phyloP scores from a whole-genome alignment of 2,797 vertebrate species.

The Diceros bicornis region DNA sequence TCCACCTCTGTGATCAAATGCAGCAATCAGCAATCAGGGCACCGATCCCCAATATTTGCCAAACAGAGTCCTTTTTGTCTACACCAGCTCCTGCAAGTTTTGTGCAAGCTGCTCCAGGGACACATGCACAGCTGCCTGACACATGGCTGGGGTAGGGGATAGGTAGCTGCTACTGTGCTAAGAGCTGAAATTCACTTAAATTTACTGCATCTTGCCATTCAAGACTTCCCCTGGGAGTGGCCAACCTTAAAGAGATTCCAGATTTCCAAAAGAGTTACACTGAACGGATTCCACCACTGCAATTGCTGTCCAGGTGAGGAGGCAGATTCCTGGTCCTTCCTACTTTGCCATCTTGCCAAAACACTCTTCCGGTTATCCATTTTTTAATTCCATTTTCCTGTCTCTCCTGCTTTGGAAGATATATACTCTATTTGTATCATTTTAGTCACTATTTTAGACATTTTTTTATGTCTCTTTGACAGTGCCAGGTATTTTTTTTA shows the following conservation, averaged over 20 bases:
- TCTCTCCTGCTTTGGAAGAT: neutral
- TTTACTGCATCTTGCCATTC: neutral
- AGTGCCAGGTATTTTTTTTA: too few relatives aligned
- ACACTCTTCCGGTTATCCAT: too few relatives aligned
- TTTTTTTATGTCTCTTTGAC: too few relatives aligned
- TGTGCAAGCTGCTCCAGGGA: neutral
- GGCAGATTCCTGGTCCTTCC: neutral
- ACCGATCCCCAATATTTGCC: too few relatives aligned
- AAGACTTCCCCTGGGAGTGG: too few relatives aligned
- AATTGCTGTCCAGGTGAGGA: neutral
- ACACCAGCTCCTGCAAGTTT: neutral
- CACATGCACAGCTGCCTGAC: neutral
- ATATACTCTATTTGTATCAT: neutral
- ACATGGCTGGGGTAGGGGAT: neutral
- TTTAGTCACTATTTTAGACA: neutral
- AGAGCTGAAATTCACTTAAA: neutral
- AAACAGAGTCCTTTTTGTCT: too few relatives aligned
- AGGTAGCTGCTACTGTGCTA: neutral
- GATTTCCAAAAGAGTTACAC: neutral
- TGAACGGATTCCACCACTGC: neutral
- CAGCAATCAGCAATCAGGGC: too few relatives aligned
- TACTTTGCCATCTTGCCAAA: neutral
- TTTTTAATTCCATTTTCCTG: neutral
- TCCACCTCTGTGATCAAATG: too few relatives aligned
- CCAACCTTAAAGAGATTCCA: too few relatives aligned